Evolutionary conservation across 1,140 invertebrate genomes (phyloP), one percentile per base, ranked within the genome.

Genomic region (Teleogryllus occipitalis): DNA sequence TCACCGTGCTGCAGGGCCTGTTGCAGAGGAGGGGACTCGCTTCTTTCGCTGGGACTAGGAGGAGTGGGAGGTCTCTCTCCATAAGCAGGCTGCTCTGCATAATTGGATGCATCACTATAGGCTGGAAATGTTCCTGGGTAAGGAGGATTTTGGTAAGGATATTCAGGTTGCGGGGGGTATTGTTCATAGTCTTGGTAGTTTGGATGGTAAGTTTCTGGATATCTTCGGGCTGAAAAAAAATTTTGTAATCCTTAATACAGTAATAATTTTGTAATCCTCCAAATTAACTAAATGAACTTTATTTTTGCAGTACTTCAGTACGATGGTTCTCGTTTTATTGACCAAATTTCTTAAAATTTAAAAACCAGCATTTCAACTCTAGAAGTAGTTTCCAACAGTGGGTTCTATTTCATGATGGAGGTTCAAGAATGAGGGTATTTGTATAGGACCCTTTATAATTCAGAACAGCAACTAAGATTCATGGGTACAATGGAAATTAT

Each of bases 131-230:
- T 39, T 80, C 83, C 78, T 82, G 83, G 80, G 84, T 87, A 89
- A 15, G 84, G 84, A 82, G 83, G 84, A 83, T 82, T 85, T 79
- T 54, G 79, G 79, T 83, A 83, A 73, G 82, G 80, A 76, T 86
- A 85, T 81, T 87, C 87, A 14, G 86, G 85, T 79, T 85, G 85
- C 21, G 86, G 85, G 8, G 87, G 86, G 84, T 91, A 91, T 79
- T 89, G 89, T 74, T 91, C 90, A 84, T 91, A 92, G 81, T 91
- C 90, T 82, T 88, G 88, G 83, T 89, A 89, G 79, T 85, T 86
- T 47, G 85, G 84, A 79, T 85, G 86, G 76, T 84, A 84, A 47
- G 82, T 79, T 65, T 84, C 83, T 54, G 80, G 81, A 80, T 83
- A 83, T 79, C 83, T 82, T 74, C 82, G 81, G 8, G 81, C 84